A percentile compares a stretch with the other conserved stretches of the same genome.
These are phyloP conservation scores for Myzus persicae DNA, from an alignment of 1,140 invertebrate species.

Conservation along the genomic window DNA sequence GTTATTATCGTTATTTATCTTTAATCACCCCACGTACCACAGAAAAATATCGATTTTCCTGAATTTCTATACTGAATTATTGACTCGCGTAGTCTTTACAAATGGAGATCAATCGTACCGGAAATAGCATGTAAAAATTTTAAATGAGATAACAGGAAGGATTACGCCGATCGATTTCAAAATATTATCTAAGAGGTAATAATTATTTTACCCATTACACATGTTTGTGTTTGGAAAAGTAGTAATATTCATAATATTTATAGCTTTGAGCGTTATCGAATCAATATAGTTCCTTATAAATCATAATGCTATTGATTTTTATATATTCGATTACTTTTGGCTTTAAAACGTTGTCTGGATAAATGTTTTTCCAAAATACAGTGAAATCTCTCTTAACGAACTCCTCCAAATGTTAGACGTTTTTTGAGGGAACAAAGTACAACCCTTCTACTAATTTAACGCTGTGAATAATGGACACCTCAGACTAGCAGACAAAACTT, in stretches of 20 bases:
- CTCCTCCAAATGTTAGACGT: too few species aligned
- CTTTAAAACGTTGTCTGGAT: background rate
- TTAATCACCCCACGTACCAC: background rate
- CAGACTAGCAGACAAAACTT: too few species aligned
- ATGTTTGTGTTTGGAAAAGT: background rate
- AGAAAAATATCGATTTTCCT: background rate
- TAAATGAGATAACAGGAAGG: background rate
- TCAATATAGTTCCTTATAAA: background rate
- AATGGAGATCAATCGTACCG: background rate
- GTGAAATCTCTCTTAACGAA: too few species aligned
- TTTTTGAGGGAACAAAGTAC: too few species aligned
- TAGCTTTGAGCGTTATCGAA: background rate
- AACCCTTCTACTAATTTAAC: too few species aligned
- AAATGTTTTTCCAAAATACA: constrained; percentile 1
- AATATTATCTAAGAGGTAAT: background rate
- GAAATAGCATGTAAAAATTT: background rate
- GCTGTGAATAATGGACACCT: too few species aligned
- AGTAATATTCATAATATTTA: background rate
- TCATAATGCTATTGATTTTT: background rate
- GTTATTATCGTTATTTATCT: background rate
- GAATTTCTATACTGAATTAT: too few species aligned
- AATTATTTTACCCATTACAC: background rate
- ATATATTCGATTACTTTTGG: background rate
- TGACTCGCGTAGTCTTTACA: too few species aligned
- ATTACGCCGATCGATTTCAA: background rate